phyloP scores from a whole-genome alignment of 2,797 vertebrate genomes.

The Tachyglossus aculeatus region DNA sequence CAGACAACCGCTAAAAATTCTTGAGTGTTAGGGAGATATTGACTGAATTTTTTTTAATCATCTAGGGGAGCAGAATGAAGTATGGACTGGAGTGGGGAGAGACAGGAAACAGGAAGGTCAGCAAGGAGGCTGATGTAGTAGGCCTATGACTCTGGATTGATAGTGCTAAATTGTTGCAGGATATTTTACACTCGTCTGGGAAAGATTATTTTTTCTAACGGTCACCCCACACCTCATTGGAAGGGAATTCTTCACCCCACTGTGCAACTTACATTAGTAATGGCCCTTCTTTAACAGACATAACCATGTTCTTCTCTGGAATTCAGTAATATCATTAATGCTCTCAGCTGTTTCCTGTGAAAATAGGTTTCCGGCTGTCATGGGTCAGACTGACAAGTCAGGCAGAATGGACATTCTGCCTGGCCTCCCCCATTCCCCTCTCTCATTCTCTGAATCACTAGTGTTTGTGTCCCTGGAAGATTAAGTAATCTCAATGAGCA shows the following conservation, averaged over 20 bases:
- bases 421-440: not conserved
- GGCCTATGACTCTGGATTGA: no score
- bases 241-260: constrained; percentile 25
- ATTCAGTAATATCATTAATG: constrained; percentile 27
- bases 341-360: constrained; percentile 43
- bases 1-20: no score
- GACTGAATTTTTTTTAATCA: no score
- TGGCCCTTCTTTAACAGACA: constrained; percentile 34
- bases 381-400: constrained; percentile 25
- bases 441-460: not conserved
- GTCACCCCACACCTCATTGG: no score
- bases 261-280: constrained; percentile 24
- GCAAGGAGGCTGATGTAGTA: no score
- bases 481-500: not conserved
- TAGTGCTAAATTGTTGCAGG: no score
- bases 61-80: no score
- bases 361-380: constrained; percentile 48
- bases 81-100: no score
- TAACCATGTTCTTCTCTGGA: constrained; percentile 26
- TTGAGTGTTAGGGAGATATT: no score
- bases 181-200: no score
- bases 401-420: constrained; percentile 16
- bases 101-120: no score
- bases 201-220: no score
- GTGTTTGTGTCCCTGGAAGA: not conserved